Conservation (phyloP, 53 echinoderm and acorn worm species). For the Patiria pectinifera region DNA sequence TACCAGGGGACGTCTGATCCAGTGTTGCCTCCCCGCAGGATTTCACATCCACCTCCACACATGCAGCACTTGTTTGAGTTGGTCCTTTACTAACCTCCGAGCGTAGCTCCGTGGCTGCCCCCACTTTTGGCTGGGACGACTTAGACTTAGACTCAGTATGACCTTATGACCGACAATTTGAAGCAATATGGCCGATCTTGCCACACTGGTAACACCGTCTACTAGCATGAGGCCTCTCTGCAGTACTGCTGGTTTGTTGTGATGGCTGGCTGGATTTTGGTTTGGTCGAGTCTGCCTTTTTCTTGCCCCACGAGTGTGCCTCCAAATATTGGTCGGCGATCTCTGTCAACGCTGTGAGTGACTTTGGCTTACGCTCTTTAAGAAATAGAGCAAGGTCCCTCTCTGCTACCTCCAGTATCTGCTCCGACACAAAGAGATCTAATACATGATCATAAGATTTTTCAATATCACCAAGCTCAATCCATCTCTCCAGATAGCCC, state of each 20-base stretch:
- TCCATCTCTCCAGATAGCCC: constrained; percentile 56
- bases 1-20: not conserved
- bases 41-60: not conserved
- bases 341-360: constrained; percentile 31
- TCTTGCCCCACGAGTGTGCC: constrained; percentile 49
- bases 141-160: too few relatives aligned
- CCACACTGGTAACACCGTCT: too few relatives aligned
- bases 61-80: constrained; percentile 13
- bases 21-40: not conserved
- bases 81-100: too few relatives aligned
- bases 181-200: too few relatives aligned
- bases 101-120: too few relatives aligned
- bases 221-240: not conserved
- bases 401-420: not conserved
- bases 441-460: too few relatives aligned
- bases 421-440: too few relatives aligned
- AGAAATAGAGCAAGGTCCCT: constrained; percentile 53
- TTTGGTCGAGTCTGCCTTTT: not conserved
- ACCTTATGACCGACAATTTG: too few relatives aligned
- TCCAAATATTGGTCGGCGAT: constrained; percentile 73
- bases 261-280: not conserved
- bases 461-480: constrained; percentile 39
- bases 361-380: constrained; percentile 68
- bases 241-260: not conserved
- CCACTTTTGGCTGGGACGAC: too few relatives aligned